These are phyloP conservation scores for Bhutanitis thaidina DNA, from an alignment of 2,888 invertebrate species.

Conservation along the genomic window DNA sequence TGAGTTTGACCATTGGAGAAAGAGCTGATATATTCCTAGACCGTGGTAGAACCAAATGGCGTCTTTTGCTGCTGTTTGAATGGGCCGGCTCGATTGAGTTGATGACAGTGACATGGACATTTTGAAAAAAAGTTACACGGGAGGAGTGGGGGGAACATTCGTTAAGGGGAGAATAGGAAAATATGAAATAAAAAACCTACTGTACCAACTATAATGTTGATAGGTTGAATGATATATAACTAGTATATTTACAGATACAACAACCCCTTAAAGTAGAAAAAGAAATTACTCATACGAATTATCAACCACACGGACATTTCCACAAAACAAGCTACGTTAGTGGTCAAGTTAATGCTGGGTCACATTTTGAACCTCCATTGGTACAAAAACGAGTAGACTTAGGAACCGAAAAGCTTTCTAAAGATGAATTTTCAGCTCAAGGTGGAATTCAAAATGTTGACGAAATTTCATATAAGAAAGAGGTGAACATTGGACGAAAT, in stretches of 20 bases:
- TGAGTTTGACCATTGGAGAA: no score
- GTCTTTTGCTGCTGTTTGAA: no score
- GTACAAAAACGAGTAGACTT: slow-evolving; percentile 58
- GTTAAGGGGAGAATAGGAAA: no score
- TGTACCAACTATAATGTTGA: no score
- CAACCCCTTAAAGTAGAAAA: slow-evolving; percentile 49
- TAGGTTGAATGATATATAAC: no score
- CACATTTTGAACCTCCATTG: slow-evolving; percentile 32
- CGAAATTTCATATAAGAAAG: slow-evolving; percentile 41
- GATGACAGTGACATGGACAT: no score
- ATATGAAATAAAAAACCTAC: no score
- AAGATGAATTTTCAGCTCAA: slow-evolving; percentile 31
- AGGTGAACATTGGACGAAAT: slow-evolving; percentile 48
- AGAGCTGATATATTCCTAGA: no score
- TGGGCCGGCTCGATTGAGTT: no score
- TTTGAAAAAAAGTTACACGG: no score
- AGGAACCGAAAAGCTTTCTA: slow-evolving; percentile 38
- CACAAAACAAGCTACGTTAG: slow-evolving; percentile 53
- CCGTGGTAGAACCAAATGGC: no score
- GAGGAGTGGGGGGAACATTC: no score
- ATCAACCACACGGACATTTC: slow-evolving; percentile 50
- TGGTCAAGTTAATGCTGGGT: slow-evolving; percentile 49
- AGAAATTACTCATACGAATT: slow-evolving; percentile 44
- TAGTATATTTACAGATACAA: slow-evolving; percentile 41
- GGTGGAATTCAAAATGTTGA: slow-evolving; percentile 23